phyloP scores from a whole-genome alignment of 2,888 invertebrate genomes.

The Amphipyra tragopoginis region DNA sequence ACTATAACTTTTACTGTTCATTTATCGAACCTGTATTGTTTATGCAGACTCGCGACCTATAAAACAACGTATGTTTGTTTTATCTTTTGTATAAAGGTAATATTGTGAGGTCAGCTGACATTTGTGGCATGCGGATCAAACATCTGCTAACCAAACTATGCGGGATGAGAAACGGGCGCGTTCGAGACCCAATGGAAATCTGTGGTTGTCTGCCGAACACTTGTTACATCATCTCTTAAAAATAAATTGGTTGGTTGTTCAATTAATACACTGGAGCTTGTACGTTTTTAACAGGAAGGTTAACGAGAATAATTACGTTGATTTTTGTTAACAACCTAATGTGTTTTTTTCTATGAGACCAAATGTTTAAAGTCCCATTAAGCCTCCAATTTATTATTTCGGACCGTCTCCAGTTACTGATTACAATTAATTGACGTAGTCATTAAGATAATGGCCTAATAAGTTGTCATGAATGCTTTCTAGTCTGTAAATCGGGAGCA shows the following conservation, averaged over 20 bases:
- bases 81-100: slow-evolving; percentile 24
- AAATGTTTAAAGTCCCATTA: background rate
- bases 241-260: slow-evolving; percentile 62
- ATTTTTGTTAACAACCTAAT: slow-evolving; percentile 9
- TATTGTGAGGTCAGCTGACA: slow-evolving; percentile 33
- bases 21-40: slow-evolving; percentile 75
- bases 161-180: slow-evolving; percentile 56
- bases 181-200: slow-evolving; percentile 65
- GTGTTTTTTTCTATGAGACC: background rate
- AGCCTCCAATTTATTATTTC: too few species aligned
- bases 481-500: background rate
- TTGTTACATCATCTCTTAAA: slow-evolving; percentile 69
- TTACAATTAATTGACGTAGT: background rate
- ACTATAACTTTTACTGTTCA: slow-evolving; percentile 70
- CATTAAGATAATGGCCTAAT: background rate
- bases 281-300: slow-evolving; percentile 39
- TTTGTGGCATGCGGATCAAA: slow-evolving; percentile 43
- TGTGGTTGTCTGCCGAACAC: slow-evolving; percentile 59
- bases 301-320: slow-evolving; percentile 37
- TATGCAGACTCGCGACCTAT: slow-evolving; percentile 70
- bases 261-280: slow-evolving; percentile 55
- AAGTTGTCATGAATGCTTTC: background rate
- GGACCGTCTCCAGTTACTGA: background rate
- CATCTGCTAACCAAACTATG: slow-evolving; percentile 56
- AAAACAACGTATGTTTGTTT: slow-evolving; percentile 54